Evolutionary conservation across 2,113 vertebrate species (phyloP).

Genomic region (Oryzias javanicus): DNA sequence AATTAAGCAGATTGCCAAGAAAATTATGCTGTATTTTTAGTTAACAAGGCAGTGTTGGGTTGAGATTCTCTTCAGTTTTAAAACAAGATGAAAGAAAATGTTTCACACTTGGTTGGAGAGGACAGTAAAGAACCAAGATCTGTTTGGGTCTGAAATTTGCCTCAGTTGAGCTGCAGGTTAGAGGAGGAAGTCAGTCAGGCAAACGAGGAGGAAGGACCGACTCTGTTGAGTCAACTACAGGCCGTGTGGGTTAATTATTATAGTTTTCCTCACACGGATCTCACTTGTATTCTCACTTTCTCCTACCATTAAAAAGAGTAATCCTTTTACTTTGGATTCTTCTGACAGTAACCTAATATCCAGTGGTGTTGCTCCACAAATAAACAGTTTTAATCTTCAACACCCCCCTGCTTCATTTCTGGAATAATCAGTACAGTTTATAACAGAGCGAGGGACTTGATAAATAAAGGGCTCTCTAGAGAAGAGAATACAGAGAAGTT

Average conservation of each 20-base stretch:
- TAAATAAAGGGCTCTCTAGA: conserved; percentile 25
- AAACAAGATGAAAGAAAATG: background rate
- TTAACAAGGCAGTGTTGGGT: background rate
- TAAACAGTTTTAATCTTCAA: background rate
- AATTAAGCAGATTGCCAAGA: too few species aligned
- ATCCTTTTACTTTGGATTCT: background rate
- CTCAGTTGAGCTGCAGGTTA: conserved; percentile 10
- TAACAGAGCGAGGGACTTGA: background rate
- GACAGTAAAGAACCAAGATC: background rate
- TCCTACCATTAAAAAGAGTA: background rate
- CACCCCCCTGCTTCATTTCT: conserved; percentile 11
- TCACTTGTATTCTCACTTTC: conserved; percentile 14
- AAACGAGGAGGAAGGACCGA: conserved; percentile 57
- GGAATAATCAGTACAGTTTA: conserved; percentile 16
- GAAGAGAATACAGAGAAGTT: conserved; percentile 23
- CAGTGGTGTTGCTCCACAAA: conserved; percentile 7
- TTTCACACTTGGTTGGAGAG: background rate
- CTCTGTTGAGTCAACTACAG: conserved; percentile 34
- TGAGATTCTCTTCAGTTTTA: background rate
- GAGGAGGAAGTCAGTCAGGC: conserved; percentile 56
- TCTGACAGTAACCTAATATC: background rate
- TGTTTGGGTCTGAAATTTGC: conserved; percentile 16
- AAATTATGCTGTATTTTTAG: too few species aligned
- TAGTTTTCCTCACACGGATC: conserved; percentile 2
- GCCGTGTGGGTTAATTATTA: conserved; percentile 40